A percentile compares a stretch with the other conserved stretches of the same genome.
These are phyloP conservation scores for Azemiops feae DNA, from an alignment of 2,113 vertebrate species.

Conservation along the genomic window DNA sequence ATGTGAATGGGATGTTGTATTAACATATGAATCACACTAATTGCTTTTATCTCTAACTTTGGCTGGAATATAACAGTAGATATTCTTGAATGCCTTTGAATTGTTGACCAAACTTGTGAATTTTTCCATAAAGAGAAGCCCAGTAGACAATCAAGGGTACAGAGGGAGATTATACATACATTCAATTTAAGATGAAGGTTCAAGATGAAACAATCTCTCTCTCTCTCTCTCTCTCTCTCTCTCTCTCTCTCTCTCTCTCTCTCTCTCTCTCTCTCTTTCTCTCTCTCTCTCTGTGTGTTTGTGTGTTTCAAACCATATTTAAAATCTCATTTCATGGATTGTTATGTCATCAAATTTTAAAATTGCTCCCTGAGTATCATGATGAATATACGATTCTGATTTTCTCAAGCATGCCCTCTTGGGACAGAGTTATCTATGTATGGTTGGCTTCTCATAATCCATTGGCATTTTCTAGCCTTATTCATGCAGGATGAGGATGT, in stretches of 20 bases:
- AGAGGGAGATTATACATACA: background rate
- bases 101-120: background rate
- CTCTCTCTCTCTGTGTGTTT: too few relatives aligned
- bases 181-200: background rate
- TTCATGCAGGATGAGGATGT: conserved; percentile 45
- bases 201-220: conserved; percentile 31
- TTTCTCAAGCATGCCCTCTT: conserved; percentile 37
- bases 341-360: conserved; percentile 58
- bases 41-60: background rate
- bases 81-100: background rate
- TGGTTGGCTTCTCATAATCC: conserved; percentile 53
- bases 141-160: background rate
- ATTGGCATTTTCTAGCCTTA: conserved; percentile 41
- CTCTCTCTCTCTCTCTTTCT: background rate
- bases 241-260: background rate
- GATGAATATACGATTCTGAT: conserved; percentile 39
- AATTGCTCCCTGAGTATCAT: conserved; percentile 53
- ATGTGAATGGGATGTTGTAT: background rate
- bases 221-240: background rate
- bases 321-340: conserved; percentile 59
- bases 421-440: conserved; percentile 43
- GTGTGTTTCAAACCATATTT: conserved; percentile 49
- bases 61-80: background rate
- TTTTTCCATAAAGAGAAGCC: background rate
- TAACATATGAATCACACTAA: background rate